Conservation (phyloP, 92 coral and sea anemone species). For the Phenganax subtilis region DNA sequence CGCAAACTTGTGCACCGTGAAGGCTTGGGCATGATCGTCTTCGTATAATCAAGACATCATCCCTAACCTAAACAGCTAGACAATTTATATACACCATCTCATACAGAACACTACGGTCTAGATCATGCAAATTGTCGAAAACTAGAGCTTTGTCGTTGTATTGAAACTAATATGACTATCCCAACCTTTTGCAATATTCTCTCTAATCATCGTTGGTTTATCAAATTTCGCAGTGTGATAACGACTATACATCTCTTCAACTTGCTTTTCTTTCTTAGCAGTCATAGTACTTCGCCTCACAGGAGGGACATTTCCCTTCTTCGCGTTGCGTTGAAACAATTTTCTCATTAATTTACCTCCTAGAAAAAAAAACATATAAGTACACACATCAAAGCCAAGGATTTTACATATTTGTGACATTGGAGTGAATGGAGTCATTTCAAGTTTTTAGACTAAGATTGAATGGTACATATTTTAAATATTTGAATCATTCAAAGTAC, state of each 20-base stretch:
- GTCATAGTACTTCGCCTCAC: not conserved
- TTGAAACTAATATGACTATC: not conserved
- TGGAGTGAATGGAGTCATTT: not conserved
- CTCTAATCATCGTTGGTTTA: conserved; percentile 1
- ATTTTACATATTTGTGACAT: not conserved
- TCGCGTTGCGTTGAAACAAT: conserved; percentile 17
- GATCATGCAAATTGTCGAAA: not conserved
- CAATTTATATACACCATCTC: too few relatives aligned
- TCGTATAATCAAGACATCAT: too few relatives aligned
- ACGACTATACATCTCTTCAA: not conserved
- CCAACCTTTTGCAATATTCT: conserved; percentile 32
- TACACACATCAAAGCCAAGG: not conserved
- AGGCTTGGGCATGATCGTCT: not conserved
- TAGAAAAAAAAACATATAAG: not conserved
- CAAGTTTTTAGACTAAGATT: not conserved
- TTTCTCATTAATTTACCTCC: conserved; percentile 39
- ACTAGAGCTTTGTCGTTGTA: not conserved
- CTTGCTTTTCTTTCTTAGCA: not conserved
- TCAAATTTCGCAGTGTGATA: not conserved
- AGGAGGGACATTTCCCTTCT: not conserved
- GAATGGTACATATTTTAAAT: not conserved
- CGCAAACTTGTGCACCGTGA: not conserved
- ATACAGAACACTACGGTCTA: not conserved
- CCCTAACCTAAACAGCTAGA: too few relatives aligned
- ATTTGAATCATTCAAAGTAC: too few relatives aligned